phyloP scores from a whole-genome alignment of 1,140 invertebrate species.

The Drosophila tristis region DNA sequence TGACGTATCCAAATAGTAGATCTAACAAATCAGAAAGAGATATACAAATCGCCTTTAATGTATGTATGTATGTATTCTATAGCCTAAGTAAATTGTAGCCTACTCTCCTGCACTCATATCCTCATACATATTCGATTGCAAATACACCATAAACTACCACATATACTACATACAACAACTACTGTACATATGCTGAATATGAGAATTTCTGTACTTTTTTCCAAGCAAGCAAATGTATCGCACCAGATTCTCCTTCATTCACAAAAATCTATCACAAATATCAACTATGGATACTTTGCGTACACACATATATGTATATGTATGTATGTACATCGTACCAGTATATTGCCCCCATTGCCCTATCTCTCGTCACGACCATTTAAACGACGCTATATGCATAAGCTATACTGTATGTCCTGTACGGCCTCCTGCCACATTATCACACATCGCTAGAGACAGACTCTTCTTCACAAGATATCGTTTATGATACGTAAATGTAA shows the following conservation, averaged over 20 bases:
- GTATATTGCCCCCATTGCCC: no score
- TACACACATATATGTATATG: neutral
- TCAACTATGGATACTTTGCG: conserved; percentile 31
- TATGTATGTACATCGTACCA: no score
- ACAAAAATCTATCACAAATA: conserved; percentile 24
- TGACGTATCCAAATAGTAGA: conserved; percentile 78
- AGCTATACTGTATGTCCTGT: conserved; percentile 10
- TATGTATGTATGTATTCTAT: conserved; percentile 56
- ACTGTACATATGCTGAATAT: conserved; percentile 47
- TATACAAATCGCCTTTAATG: conserved; percentile 45
- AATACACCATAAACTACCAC: conserved; percentile 18
- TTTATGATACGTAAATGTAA: conserved; percentile 63
- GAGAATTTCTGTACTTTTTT: conserved; percentile 31
- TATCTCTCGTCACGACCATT: conserved; percentile 29
- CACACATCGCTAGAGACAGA: conserved; percentile 31
- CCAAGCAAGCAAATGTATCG: conserved; percentile 21
- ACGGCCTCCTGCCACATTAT: conserved; percentile 18
- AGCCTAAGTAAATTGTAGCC: conserved; percentile 24
- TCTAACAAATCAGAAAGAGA: conserved; percentile 31
- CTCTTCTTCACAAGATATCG: conserved; percentile 49
- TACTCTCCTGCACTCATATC: no score
- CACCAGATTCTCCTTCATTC: conserved; percentile 36
- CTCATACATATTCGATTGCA: conserved; percentile 22
- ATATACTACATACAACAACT: conserved; percentile 5
- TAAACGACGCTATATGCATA: conserved; percentile 54